Evolutionary conservation across 2,113 vertebrate genomes (phyloP).

Genomic region (Eulacestoma nigropectus): DNA sequence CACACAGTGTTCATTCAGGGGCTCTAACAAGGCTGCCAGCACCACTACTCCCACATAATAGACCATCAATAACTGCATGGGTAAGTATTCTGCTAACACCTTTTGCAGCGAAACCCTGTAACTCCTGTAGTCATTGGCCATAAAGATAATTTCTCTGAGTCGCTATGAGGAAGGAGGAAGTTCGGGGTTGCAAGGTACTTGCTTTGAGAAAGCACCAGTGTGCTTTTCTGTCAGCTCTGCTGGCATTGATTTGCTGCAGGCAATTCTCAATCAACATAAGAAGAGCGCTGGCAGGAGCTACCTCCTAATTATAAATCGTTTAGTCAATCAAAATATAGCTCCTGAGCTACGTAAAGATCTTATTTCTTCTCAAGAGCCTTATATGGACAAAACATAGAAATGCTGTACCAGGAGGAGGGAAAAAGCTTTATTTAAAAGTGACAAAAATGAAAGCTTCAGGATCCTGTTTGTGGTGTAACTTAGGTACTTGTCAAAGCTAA

Average conservation of each 20-base stretch:
- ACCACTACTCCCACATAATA: background rate
- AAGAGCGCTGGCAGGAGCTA: background rate
- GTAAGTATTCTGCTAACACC: background rate
- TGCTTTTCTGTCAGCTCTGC: background rate
- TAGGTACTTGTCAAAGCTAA: conserved; percentile 57
- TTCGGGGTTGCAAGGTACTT: background rate
- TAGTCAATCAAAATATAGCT: conserved; percentile 42
- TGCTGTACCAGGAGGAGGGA: background rate
- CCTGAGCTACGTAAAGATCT: background rate
- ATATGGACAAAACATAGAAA: conserved; percentile 7
- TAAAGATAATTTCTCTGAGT: background rate
- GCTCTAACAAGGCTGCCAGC: background rate
- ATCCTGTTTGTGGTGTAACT: conserved; percentile 33
- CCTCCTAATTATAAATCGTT: conserved; percentile 35
- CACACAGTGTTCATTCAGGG: background rate
- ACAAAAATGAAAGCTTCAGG: conserved; percentile 14
- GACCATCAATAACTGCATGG: background rate
- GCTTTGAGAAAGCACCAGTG: background rate
- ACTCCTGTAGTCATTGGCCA: background rate
- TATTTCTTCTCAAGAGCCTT: conserved; percentile 12
- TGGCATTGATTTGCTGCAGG: background rate
- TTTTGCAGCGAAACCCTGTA: background rate
- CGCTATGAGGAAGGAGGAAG: background rate
- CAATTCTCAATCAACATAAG: background rate
- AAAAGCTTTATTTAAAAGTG: conserved; percentile 10